phyloP scores from a whole-genome alignment of 2,888 invertebrate species.

The Chrysodeixis includens region DNA sequence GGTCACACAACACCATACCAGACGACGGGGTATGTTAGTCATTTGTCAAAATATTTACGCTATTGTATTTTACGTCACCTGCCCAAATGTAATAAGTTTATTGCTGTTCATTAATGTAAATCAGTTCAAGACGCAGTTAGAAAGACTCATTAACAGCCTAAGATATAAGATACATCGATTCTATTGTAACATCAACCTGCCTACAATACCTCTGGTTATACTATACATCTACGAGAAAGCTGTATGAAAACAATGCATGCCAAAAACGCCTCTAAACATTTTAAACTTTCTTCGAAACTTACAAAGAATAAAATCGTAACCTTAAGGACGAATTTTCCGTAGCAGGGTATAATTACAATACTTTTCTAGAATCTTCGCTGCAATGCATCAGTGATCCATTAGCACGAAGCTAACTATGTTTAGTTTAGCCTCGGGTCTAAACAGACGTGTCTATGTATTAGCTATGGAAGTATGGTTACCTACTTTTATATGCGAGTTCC shows the following conservation, averaged over 20 bases:
- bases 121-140: no score
- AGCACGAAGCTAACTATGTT: conserved; percentile 4
- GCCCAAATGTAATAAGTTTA: no score
- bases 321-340: neutral
- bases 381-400: neutral
- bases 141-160: no score
- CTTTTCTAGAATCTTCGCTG: neutral
- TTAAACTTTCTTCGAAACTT: no score
- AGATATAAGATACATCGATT: no score
- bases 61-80: neutral
- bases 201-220: no score
- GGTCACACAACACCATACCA: neutral
- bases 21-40: neutral
- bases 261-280: no score
- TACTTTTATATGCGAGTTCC: neutral
- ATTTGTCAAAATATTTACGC: neutral
- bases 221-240: no score
- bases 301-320: no score
- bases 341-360: neutral
- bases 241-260: no score
- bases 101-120: no score
- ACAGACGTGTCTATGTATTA: neutral
- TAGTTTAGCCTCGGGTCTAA: conserved; percentile 1
- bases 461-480: neutral
- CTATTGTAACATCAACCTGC: no score